Conservation (phyloP, 2,888 invertebrate species). For the Alloscopus bannaensis region DNA sequence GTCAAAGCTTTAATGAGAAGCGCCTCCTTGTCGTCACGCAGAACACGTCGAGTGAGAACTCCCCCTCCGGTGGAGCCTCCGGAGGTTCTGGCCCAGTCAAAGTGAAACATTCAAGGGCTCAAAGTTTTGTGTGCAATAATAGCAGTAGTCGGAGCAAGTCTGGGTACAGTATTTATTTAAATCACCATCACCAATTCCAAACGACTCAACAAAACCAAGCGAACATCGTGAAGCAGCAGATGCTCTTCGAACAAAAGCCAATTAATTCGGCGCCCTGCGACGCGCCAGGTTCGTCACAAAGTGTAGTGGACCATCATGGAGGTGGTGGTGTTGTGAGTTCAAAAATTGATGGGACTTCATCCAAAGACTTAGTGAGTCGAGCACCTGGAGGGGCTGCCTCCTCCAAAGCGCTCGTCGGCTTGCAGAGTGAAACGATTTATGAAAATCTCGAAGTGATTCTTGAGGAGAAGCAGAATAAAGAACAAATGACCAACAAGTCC, state of each 20-base stretch:
- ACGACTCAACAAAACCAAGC: constrained; percentile 56
- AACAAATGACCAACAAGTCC: constrained; percentile 44
- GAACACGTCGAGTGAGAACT: constrained; percentile 61
- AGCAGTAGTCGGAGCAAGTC: constrained; percentile 52
- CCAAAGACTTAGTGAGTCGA: neutral
- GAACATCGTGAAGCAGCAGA: constrained; percentile 53
- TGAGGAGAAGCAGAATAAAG: constrained; percentile 64
- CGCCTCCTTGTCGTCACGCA: constrained; percentile 67
- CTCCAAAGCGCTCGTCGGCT: neutral
- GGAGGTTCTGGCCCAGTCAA: constrained; percentile 53
- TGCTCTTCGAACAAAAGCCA: constrained; percentile 38
- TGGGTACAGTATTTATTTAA: constrained; percentile 59
- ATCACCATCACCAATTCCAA: constrained; percentile 59
- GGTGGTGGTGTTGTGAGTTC: too few species aligned
- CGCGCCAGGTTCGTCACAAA: neutral
- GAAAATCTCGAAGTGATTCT: constrained; percentile 72
- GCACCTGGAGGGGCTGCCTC: constrained; percentile 14
- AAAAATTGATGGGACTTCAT: neutral
- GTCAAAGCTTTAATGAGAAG: constrained; percentile 73
- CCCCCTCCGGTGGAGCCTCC: constrained; percentile 15
- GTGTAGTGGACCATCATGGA: too few species aligned
- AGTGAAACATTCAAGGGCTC: constrained; percentile 71
- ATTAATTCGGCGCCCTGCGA: neutral
- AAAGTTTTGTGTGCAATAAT: constrained; percentile 71
- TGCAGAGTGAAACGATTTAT: constrained; percentile 70